These are phyloP conservation scores for Helicolenus hilgendorfi DNA, from an alignment of 2,797 vertebrate species.

Conservation along the genomic window DNA sequence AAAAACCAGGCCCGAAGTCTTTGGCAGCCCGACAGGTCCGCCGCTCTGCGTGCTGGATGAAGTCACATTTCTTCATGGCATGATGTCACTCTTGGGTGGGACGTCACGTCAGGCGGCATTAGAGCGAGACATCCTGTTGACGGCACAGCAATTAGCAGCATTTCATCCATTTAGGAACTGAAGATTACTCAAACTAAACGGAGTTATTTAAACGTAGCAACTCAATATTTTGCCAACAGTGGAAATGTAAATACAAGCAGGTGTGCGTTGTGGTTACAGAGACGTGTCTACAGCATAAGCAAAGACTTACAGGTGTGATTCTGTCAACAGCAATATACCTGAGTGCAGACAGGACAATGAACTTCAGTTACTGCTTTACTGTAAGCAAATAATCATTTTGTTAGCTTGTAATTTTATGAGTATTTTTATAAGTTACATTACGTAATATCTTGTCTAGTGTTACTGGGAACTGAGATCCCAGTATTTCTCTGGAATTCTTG, in stretches of 20 bases:
- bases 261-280: conserved; percentile 23
- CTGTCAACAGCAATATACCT: conserved; percentile 21
- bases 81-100: conserved; percentile 72
- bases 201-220: conserved; percentile 5
- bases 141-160: conserved; percentile 4
- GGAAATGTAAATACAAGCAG: conserved; percentile 41
- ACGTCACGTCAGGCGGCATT: conserved; percentile 43
- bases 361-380: neutral
- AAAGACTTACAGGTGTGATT: conserved; percentile 39
- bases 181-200: conserved; percentile 19
- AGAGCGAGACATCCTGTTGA: conserved; percentile 21
- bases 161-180: neutral
- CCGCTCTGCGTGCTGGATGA: conserved; percentile 33
- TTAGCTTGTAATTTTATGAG: neutral
- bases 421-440: neutral
- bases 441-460: neutral
- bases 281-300: neutral
- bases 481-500: neutral
- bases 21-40: conserved; percentile 22
- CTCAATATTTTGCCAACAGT: conserved; percentile 50
- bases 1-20: conserved; percentile 43
- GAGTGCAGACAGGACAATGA: conserved; percentile 34
- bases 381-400: neutral
- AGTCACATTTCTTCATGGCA: conserved; percentile 49
- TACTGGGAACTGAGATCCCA: neutral